Percentiles rank a stretch among this genome's conserved stretches.
These are phyloP conservation scores for Cyanocitta stelleri DNA, from an alignment of 2,113 vertebrate species.

Conservation along the genomic window DNA sequence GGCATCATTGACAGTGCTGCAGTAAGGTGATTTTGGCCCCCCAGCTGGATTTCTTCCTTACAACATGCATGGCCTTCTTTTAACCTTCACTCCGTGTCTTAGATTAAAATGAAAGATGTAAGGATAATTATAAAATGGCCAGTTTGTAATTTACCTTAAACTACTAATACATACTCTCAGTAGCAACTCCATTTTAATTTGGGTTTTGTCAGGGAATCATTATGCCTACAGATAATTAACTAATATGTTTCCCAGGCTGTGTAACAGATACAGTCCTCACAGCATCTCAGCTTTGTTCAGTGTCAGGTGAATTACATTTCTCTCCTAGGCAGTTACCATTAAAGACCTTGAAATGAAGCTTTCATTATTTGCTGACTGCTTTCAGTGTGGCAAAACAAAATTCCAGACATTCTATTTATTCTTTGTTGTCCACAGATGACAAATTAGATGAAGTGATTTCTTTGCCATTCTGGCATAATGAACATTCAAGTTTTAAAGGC, in stretches of 20 bases:
- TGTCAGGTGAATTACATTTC: conserved; percentile 28
- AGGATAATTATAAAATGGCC: neutral
- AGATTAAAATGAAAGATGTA: neutral
- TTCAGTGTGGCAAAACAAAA: neutral
- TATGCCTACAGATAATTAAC: conserved; percentile 26
- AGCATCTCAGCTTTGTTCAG: neutral
- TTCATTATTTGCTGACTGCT: conserved; percentile 14
- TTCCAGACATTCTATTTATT: neutral
- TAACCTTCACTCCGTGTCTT: neutral
- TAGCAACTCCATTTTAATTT: conserved; percentile 14
- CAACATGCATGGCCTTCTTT: neutral
- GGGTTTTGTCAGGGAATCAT: neutral
- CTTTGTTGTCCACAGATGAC: neutral
- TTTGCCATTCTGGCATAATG: neutral
- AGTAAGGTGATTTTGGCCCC: neutral
- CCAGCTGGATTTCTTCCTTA: neutral
- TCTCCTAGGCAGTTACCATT: neutral
- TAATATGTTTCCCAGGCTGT: conserved; percentile 7
- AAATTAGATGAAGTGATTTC: neutral
- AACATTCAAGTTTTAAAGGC: neutral
- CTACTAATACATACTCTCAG: neutral
- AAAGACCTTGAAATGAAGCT: conserved; percentile 47
- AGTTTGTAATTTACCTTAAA: neutral
- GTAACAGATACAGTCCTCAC: neutral
- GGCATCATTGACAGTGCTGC: neutral